A percentile compares a stretch with the other conserved stretches of the same genome.
phyloP scores from a whole-genome alignment of 1,140 invertebrate species.

The Metaphire vulgaris region DNA sequence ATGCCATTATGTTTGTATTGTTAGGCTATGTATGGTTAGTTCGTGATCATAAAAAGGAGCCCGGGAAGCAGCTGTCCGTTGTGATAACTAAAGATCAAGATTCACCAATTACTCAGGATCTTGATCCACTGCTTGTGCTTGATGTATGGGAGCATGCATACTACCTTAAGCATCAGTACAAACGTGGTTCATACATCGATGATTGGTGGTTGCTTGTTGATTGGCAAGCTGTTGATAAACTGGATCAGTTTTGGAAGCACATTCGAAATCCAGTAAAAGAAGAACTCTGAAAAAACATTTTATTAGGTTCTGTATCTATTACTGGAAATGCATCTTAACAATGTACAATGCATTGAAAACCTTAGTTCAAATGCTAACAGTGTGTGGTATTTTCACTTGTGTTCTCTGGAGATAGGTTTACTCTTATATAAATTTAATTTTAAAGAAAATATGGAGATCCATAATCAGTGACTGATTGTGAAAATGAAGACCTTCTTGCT shows the following conservation, averaged over 20 bases:
- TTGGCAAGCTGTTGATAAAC: slow-evolving; percentile 40
- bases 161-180: slow-evolving; percentile 46
- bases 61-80: slow-evolving; percentile 33
- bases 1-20: slow-evolving; percentile 22
- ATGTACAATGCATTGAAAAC: too few species aligned
- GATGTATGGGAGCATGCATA: slow-evolving; percentile 52
- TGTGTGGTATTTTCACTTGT: too few species aligned
- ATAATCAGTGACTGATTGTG: too few species aligned
- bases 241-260: slow-evolving; percentile 32
- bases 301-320: too few species aligned
- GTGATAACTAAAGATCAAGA: slow-evolving; percentile 44
- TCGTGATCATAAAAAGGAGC: slow-evolving; percentile 29
- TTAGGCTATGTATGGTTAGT: slow-evolving; percentile 46
- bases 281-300: not conserved
- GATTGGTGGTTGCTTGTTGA: slow-evolving; percentile 47
- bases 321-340: too few species aligned
- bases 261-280: not conserved
- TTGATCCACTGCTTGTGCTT: slow-evolving; percentile 41
- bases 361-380: too few species aligned
- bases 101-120: slow-evolving; percentile 38
- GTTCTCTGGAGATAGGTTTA: too few species aligned
- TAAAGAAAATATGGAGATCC: too few species aligned
- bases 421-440: too few species aligned
- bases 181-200: slow-evolving; percentile 36
- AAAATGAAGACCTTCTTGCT: too few species aligned